Percentiles rank a stretch among this genome's conserved stretches.
Conservation (phyloP, 2,113 vertebrate genomes). For the Australoheros scitulus region DNA sequence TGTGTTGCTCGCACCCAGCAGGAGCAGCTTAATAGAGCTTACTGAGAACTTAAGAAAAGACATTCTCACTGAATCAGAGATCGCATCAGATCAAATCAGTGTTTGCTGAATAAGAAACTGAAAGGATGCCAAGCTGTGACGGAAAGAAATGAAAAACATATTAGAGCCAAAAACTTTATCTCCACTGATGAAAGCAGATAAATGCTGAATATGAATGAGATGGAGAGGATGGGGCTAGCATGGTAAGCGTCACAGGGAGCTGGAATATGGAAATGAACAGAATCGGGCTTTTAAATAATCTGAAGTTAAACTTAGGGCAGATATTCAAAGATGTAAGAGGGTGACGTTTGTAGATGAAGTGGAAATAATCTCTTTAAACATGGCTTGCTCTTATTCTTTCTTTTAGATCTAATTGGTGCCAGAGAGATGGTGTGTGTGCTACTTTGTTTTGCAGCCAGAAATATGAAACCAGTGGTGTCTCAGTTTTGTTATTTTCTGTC, state of each 20-base stretch:
- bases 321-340: background rate
- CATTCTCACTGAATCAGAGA: conserved; percentile 17
- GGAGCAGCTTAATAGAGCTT: conserved; percentile 27
- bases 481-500: background rate
- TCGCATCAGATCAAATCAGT: conserved; percentile 20
- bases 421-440: background rate
- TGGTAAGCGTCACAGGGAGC: background rate
- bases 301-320: background rate
- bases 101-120: conserved; percentile 8
- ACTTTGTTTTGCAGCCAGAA: background rate
- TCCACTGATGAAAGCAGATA: conserved; percentile 27
- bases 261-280: conserved; percentile 31
- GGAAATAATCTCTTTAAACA: background rate
- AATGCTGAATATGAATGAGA: conserved; percentile 46
- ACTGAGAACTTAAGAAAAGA: conserved; percentile 24
- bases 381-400: background rate
- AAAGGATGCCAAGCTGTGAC: background rate
- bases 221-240: background rate
- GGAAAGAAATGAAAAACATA: conserved; percentile 30
- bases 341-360: background rate
- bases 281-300: conserved; percentile 11
- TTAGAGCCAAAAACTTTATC: conserved; percentile 24
- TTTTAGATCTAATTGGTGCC: background rate
- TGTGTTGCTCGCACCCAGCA: background rate
- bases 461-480: background rate